Base-by-base conservation (phyloP, 2,888 invertebrate genomes). In the Vesta saturnalis region DNA sequence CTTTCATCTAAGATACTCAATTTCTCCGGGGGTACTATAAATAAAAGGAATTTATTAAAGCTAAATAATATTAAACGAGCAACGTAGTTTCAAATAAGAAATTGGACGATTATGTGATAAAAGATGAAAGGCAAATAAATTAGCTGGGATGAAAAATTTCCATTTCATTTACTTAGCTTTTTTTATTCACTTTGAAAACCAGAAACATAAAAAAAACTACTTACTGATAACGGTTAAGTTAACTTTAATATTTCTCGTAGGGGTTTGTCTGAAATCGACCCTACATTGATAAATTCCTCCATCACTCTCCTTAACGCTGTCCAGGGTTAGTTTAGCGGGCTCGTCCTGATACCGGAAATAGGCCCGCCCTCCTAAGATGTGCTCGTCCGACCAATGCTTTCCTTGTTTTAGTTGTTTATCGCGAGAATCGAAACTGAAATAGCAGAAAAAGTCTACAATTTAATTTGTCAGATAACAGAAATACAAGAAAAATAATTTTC, bases 151-250 rank as follows among this genome's bases (percentile, higher is more conserved):
- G 39, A n/a, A 39, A 49, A 49, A 49, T 49, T 49, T 49, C 18
- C 19, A 49, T 49, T 49, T 18, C 49, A 49, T 49, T 8, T 18
- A 15, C 14, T 49, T 49, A 8, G 49, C n/a, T n/a, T 39, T 39
- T 39, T 39, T 39, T 39, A 39, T 39, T 39, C 39, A n/a, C 39
- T 39, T 39, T 39, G 39, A 39, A 39, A 39, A 10, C 39, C 8
- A 8, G n/a, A 39, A 12, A n/a, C n/a, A 8, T 23, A 23, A 39
- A 39, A 39, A 39, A 39, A 39, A 39, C 19, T 56, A 91, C 94
- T 93, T 85, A 95, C 95, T 91, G 81, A 95, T 94, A 76, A 96
- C 92, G 76, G 94, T 94, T 79, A 96, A 89, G 85, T 94, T 94
- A 84, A 95, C 93, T 85, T 92, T 91, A 78, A 93, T 89, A 83